Conservation (phyloP, 2,888 invertebrate genomes). For the Amiota minor region DNA sequence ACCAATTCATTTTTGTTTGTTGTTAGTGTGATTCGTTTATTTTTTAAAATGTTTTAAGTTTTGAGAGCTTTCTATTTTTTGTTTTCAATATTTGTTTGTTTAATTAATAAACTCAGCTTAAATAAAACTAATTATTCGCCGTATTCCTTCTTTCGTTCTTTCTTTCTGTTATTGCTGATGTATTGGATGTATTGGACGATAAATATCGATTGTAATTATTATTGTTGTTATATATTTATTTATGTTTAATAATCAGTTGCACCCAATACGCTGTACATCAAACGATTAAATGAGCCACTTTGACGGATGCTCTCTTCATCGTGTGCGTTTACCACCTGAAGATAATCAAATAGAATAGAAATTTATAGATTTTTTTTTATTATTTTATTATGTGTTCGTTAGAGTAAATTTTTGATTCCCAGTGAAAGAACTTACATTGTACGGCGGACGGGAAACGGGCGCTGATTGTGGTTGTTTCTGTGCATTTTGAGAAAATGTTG, state of each 20-base stretch:
- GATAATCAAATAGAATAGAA: background rate
- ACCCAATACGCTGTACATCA: conserved; percentile 92
- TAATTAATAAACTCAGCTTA: conserved; percentile 54
- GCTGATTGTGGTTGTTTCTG: conserved; percentile 72
- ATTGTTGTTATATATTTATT: conserved; percentile 36
- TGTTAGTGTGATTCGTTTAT: conserved; percentile 49
- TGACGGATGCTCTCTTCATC: conserved; percentile 88
- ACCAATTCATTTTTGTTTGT: conserved; percentile 58
- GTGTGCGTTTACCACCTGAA: conserved; percentile 75
- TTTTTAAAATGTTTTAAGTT: conserved; percentile 38
- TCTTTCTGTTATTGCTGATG: conserved; percentile 36
- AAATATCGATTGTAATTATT: conserved; percentile 27
- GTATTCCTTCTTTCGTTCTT: conserved; percentile 42
- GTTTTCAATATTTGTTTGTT: conserved; percentile 10
- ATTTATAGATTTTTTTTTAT: background rate
- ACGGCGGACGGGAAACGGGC: conserved; percentile 72
- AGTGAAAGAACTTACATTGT: conserved; percentile 69
- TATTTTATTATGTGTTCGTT: background rate
- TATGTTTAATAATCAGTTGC: conserved; percentile 78
- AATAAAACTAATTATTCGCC: conserved; percentile 43
- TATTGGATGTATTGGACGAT: conserved; percentile 27
- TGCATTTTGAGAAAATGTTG: conserved; percentile 36
- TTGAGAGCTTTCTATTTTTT: conserved; percentile 22
- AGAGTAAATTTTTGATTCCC: conserved; percentile 3
- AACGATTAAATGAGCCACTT: conserved; percentile 92